These are phyloP conservation scores for Panagrolaimus sp. DNA, from an alignment of 1,140 invertebrate genomes.

Conservation along the genomic window DNA sequence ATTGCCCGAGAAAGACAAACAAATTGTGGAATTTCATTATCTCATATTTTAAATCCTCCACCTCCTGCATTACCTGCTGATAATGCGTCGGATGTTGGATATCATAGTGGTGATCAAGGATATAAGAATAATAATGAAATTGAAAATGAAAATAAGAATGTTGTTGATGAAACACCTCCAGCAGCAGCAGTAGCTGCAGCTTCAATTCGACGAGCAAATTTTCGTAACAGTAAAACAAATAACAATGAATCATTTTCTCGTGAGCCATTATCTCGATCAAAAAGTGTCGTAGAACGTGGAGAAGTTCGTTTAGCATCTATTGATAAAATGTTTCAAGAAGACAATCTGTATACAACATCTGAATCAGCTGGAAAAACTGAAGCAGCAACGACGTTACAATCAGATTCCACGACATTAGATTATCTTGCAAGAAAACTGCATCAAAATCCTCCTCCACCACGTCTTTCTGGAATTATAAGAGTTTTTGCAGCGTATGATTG, in stretches of 20 bases:
- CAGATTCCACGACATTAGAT: no score
- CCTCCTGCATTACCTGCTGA: neutral
- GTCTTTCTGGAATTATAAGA: slow-evolving; percentile 61
- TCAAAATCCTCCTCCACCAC: neutral
- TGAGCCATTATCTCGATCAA: neutral
- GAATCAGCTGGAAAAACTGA: neutral
- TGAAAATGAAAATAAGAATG: neutral
- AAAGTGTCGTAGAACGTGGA: slow-evolving; percentile 5
- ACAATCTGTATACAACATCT: neutral
- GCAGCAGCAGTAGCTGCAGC: no score
- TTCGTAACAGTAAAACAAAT: no score
- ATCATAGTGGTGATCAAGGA: slow-evolving; percentile 20
- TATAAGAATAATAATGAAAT: neutral
- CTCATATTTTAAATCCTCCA: slow-evolving; percentile 1
- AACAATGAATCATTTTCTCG: neutral
- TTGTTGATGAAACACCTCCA: neutral
- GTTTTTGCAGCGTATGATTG: slow-evolving; percentile 91
- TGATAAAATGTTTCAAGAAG: slow-evolving; percentile 5
- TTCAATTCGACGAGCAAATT: neutral
- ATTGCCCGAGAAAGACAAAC: slow-evolving; percentile 25
- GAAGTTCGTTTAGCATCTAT: neutral
- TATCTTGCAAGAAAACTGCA: neutral
- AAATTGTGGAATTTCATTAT: neutral
- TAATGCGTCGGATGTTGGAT: slow-evolving; percentile 16
- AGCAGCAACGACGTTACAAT: neutral